Evolutionary conservation across 1,140 invertebrate species (phyloP).

Genomic region (Copidosoma floridanum): DNA sequence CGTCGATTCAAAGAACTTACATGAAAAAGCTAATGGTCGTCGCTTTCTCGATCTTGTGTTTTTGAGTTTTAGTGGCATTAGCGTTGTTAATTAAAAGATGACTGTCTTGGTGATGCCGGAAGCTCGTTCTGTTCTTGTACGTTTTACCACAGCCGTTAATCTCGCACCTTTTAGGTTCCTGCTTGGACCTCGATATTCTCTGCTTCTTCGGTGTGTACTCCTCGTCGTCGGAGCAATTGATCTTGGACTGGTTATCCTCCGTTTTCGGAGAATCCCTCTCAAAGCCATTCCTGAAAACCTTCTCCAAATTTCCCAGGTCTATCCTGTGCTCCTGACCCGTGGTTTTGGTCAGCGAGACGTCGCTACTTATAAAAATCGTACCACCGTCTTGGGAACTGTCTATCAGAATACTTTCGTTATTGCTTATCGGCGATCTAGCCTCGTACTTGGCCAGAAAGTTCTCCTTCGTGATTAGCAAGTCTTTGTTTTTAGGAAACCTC

Average conservation of each 20-base stretch:
- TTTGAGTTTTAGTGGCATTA: slow-evolving; percentile 38
- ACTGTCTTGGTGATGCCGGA: slow-evolving; percentile 54
- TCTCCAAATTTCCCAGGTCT: slow-evolving; percentile 48
- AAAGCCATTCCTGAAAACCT: slow-evolving; percentile 42
- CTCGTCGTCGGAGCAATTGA: slow-evolving; percentile 49
- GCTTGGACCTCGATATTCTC: slow-evolving; percentile 52
- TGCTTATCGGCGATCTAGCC: slow-evolving; percentile 30
- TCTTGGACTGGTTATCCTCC: slow-evolving; percentile 38
- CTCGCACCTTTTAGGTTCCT: slow-evolving; percentile 50
- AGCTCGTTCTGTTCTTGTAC: slow-evolving; percentile 56
- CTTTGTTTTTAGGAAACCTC: slow-evolving; percentile 43
- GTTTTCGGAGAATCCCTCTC: slow-evolving; percentile 40
- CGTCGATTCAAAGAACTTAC: no score
- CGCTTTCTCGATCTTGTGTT: slow-evolving; percentile 46
- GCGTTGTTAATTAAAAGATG: slow-evolving; percentile 42
- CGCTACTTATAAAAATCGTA: slow-evolving; percentile 43
- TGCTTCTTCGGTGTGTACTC: slow-evolving; percentile 55
- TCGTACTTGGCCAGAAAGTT: slow-evolving; percentile 49
- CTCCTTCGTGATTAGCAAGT: slow-evolving; percentile 45
- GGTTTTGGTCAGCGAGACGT: slow-evolving; percentile 48
- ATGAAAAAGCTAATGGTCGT: slow-evolving; percentile 53
- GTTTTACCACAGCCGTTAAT: slow-evolving; percentile 51
- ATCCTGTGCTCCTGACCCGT: slow-evolving; percentile 46
- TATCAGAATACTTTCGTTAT: slow-evolving; percentile 31
- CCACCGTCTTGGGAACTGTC: slow-evolving; percentile 41